Evolutionary conservation across 2,113 vertebrate species (phyloP).

Genomic region (Varanus komodoensis): DNA sequence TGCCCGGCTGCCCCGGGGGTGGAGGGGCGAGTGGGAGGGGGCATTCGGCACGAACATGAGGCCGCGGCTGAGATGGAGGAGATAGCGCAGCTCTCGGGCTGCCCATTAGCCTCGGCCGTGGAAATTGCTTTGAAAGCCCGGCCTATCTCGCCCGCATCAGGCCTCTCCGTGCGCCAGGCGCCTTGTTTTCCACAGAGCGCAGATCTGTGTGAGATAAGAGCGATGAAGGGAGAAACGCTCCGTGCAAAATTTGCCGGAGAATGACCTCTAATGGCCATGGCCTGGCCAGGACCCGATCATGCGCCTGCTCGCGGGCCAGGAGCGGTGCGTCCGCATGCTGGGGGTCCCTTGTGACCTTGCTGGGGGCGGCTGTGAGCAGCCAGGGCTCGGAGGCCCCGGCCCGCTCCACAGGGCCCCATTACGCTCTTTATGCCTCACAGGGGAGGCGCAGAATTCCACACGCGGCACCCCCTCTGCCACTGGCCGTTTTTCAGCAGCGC

Average conservation of each 20-base stretch:
- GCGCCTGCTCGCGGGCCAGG: background rate
- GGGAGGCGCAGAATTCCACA: background rate
- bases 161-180: background rate
- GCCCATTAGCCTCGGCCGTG: background rate
- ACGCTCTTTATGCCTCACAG: background rate
- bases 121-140: background rate
- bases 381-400: background rate
- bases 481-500: background rate
- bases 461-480: too few species aligned
- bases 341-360: conserved; percentile 22
- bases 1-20: background rate
- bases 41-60: background rate
- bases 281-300: background rate
- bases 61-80: background rate
- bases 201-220: background rate
- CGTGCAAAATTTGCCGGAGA: background rate
- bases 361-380: background rate
- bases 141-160: conserved; percentile 22
- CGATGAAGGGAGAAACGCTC: background rate
- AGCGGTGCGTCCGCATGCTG: background rate
- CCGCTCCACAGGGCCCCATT: background rate
- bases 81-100: background rate
- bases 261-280: background rate
- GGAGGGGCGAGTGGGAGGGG: background rate
- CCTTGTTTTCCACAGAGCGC: background rate